A percentile compares a stretch with the other conserved stretches of the same genome.
These are phyloP conservation scores for Gasterosteus nipponicus DNA, from an alignment of 2,113 vertebrate genomes.

Conservation along the genomic window DNA sequence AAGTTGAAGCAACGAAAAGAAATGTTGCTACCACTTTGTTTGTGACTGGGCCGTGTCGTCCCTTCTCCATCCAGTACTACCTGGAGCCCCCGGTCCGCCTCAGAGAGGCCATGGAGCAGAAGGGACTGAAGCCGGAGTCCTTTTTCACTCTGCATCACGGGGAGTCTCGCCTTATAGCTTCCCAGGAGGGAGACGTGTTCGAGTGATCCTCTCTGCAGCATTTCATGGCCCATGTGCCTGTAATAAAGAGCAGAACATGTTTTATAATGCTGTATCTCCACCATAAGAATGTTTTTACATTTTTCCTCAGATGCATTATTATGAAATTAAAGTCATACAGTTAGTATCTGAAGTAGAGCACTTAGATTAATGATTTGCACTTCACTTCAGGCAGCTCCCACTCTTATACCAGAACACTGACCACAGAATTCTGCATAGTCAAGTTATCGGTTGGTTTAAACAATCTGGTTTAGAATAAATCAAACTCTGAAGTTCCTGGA, in stretches of 20 bases:
- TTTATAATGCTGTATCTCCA: not conserved
- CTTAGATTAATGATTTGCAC: not conserved
- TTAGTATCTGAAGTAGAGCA: not conserved
- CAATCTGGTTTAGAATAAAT: not conserved
- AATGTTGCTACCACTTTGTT: too few relatives aligned
- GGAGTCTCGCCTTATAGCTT: conserved; percentile 86
- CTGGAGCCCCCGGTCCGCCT: conserved; percentile 91
- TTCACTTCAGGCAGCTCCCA: not conserved
- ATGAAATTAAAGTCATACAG: not conserved
- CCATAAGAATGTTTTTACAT: not conserved
- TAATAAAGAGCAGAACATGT: conserved; percentile 11
- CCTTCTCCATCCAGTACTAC: conserved; percentile 82
- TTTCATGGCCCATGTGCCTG: not conserved
- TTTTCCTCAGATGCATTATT: not conserved
- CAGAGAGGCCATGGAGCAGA: conserved; percentile 87
- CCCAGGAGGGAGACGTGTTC: conserved; percentile 71
- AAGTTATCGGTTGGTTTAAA: not conserved
- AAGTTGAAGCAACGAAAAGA: too few relatives aligned
- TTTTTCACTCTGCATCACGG: conserved; percentile 94
- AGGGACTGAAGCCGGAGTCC: conserved; percentile 84
- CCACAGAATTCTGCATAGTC: not conserved
- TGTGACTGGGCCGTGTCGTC: not conserved
- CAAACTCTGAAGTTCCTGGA: not conserved
- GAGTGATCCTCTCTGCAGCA: conserved; percentile 58
- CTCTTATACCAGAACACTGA: not conserved